Evolutionary conservation across 2,113 vertebrate species (phyloP).

Genomic region (Melanostigma gelatinosum): DNA sequence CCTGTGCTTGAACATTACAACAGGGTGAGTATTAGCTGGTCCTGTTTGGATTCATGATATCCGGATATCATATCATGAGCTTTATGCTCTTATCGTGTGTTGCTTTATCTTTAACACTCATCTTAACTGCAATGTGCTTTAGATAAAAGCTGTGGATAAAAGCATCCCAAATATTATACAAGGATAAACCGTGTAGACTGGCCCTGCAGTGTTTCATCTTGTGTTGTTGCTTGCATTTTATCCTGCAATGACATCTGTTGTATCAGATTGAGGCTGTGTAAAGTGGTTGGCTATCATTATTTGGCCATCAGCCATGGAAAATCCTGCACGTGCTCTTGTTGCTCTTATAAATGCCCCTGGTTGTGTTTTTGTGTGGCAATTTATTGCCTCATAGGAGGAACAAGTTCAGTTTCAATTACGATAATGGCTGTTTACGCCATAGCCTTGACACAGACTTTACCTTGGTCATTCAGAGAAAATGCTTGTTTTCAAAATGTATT

Average conservation of each 20-base stretch:
- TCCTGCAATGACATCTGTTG: slow-evolving; percentile 20
- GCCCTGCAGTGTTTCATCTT: slow-evolving; percentile 9
- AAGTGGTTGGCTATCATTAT: slow-evolving; percentile 9
- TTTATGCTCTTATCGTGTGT: background rate
- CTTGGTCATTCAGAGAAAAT: background rate
- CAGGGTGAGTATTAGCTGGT: slow-evolving; percentile 78
- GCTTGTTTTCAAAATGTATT: background rate
- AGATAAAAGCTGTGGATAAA: slow-evolving; percentile 11
- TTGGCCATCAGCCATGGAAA: slow-evolving; percentile 30
- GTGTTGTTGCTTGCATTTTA: slow-evolving; percentile 23
- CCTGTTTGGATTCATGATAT: background rate
- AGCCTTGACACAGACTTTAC: background rate
- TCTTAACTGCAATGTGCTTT: background rate
- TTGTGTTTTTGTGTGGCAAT: background rate
- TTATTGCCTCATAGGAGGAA: slow-evolving; percentile 17
- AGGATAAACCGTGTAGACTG: background rate
- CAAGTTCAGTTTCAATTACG: background rate
- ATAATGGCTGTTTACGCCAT: background rate
- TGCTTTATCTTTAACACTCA: background rate
- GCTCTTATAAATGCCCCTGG: slow-evolving; percentile 23
- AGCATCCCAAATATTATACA: background rate
- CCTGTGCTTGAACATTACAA: slow-evolving; percentile 82
- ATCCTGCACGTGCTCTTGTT: slow-evolving; percentile 13
- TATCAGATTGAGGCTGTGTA: slow-evolving; percentile 5
- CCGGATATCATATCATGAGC: background rate